These are phyloP conservation scores for Hyperopisus bebe DNA, from an alignment of 2,113 vertebrate genomes.

Conservation along the genomic window DNA sequence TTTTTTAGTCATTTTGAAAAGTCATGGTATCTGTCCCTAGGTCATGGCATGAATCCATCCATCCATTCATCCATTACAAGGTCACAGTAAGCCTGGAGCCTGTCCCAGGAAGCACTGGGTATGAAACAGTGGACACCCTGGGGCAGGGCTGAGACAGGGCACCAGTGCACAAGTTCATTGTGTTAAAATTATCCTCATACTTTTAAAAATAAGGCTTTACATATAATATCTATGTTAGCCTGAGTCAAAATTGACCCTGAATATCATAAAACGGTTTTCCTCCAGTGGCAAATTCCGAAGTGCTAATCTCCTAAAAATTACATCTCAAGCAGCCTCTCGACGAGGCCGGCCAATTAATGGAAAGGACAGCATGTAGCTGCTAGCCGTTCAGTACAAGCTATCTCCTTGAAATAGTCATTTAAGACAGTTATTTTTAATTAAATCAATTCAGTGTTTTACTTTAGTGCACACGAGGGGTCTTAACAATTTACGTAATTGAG, in stretches of 20 bases:
- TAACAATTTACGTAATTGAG: constrained; percentile 4
- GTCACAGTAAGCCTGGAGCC: not conserved
- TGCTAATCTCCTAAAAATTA: not conserved
- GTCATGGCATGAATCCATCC: not conserved
- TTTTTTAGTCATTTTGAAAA: not conserved
- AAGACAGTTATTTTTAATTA: constrained; percentile 1
- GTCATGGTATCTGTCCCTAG: not conserved
- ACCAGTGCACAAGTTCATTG: not conserved
- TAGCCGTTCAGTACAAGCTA: not conserved
- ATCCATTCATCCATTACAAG: not conserved
- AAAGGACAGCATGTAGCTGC: not conserved
- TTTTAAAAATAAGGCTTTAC: not conserved
- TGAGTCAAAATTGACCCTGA: not conserved
- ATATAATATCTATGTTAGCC: not conserved
- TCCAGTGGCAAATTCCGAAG: not conserved
- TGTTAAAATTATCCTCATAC: not conserved
- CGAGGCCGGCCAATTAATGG: not conserved
- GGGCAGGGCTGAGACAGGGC: not conserved
- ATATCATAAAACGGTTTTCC: not conserved
- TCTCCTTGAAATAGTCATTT: constrained; percentile 8
- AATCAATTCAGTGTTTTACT: constrained; percentile 9
- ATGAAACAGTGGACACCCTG: not conserved
- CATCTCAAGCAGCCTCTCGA: not conserved
- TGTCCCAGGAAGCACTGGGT: not conserved
- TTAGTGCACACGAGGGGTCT: not conserved